Conservation (phyloP, 1,140 invertebrate species). For the Rhagoletis pomonella region DNA sequence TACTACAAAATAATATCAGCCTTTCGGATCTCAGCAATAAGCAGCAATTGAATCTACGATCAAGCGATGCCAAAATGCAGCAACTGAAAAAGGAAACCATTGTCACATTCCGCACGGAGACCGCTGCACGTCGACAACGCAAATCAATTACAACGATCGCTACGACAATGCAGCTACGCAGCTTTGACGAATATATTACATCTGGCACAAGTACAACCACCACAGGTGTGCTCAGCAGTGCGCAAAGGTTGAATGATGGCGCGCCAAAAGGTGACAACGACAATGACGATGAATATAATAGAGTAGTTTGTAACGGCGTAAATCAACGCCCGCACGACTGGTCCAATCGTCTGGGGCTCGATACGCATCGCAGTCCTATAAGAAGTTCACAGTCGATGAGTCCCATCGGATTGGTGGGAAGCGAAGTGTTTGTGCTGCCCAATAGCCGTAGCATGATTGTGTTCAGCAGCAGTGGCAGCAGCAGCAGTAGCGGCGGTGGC, state of each 20-base stretch:
- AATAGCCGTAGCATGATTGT: constrained; percentile 72
- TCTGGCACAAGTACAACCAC: constrained; percentile 13
- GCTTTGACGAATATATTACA: not conserved
- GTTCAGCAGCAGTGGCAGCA: constrained; percentile 62
- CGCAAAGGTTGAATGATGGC: not conserved
- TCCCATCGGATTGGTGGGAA: constrained; percentile 64
- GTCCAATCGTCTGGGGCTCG: constrained; percentile 61
- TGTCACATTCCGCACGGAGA: constrained; percentile 57
- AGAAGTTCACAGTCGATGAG: constrained; percentile 72
- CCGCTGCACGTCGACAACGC: constrained; percentile 58
- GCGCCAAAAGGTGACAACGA: not conserved
- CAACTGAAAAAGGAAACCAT: constrained; percentile 54
- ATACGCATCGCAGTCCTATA: constrained; percentile 69
- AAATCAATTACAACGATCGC: constrained; percentile 54
- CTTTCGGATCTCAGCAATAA: constrained; percentile 72
- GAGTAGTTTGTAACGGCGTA: not conserved
- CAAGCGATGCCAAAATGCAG: constrained; percentile 55
- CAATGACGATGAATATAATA: not conserved
- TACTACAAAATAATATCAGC: constrained; percentile 73
- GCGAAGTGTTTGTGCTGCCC: constrained; percentile 67
- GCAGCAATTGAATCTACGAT: constrained; percentile 69
- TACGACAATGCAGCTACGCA: constrained; percentile 11
- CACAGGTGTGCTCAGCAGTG: not conserved
- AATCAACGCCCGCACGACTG: constrained; percentile 59
- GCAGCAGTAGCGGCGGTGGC: constrained; percentile 43